Base-by-base conservation (phyloP, 2,888 invertebrate genomes). In the Melanargia galathea region DNA sequence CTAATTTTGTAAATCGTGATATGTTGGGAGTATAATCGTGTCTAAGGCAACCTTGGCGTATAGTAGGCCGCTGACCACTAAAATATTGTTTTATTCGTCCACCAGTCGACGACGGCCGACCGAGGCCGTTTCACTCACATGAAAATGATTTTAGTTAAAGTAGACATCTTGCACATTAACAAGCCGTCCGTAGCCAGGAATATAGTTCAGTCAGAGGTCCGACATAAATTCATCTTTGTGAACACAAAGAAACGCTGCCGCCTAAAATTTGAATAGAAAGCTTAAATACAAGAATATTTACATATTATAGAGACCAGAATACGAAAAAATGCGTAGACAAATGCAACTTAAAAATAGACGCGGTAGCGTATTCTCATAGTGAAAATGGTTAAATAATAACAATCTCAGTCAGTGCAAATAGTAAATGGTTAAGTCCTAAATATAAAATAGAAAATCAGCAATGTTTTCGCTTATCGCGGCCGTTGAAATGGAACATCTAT, bases 401-500 rank as follows among this genome's bases (percentile, higher is more conserved):
- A 22, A 13, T 10, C 22, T 22, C 43, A 20, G 10, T 22, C 22
- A 22, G 16, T 45, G 49, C 33, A 26, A 60, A 60, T 51, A 57
- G 38, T 63, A 45, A 65, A 11, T 26, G 20, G 52, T 46, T 54
- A 38, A 49, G 51, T 65, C 55, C 58, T 60, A 64, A 76, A 70
- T 79, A 81, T 82, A 81, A 81, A 81, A 79, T 82, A 79, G 79
- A 77, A 82, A 82, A 80, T 83, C 82, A 80, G 83, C 79, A 82
- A 82, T 84, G 85, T 87, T 86, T 87, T 89, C 78, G 86, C 83
- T 83, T 82, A 83, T 83, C 86, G 80, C 81, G 77, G 84, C 83
- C 80, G 86, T 84, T 82, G 86, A 90, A 89, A 83, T 90, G 87
- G 90, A 86, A 78, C 89, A 80, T 86, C 90, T 91, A 91, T 91